Conservation (phyloP, 2,797 vertebrate species). For the Trachops cirrhosus region DNA sequence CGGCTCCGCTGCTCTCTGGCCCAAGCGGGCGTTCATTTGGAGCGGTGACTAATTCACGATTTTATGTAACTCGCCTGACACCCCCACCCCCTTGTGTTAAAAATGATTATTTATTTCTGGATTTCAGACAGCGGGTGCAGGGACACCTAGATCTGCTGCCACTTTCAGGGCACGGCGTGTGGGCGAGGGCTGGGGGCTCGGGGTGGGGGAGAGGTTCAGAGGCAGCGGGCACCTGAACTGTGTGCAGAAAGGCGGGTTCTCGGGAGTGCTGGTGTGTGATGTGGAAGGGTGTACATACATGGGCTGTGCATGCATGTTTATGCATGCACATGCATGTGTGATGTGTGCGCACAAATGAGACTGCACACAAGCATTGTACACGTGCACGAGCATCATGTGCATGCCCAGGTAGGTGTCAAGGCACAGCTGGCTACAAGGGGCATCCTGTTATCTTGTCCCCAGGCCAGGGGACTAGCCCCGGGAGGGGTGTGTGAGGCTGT, state of each 20-base stretch:
- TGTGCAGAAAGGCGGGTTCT: neutral
- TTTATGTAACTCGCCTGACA: slow-evolving; percentile 27
- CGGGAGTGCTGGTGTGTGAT: neutral
- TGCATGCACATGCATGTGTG: neutral
- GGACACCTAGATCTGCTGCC: neutral
- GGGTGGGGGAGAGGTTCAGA: neutral
- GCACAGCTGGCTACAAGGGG: neutral
- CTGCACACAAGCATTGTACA: fast-evolving
- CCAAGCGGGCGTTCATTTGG: neutral
- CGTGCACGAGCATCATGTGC: fast-evolving
- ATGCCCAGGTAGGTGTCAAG: neutral
- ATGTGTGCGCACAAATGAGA: neutral
- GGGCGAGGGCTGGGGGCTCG: no score
- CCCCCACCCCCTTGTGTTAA: neutral
- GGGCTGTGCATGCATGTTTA: neutral
- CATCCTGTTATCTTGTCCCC: neutral
- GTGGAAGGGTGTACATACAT: neutral
- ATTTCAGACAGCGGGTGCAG: neutral
- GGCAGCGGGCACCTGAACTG: neutral
- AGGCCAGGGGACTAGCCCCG: neutral
- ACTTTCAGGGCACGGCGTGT: neutral
- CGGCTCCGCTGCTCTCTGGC: neutral
- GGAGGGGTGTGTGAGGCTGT: no score
- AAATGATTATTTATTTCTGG: slow-evolving; percentile 45
- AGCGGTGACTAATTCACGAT: slow-evolving; percentile 36